Evolutionary conservation across 2,888 invertebrate species (phyloP), one percentile per base, ranked within the genome.

Genomic region (Ophion costatus): DNA sequence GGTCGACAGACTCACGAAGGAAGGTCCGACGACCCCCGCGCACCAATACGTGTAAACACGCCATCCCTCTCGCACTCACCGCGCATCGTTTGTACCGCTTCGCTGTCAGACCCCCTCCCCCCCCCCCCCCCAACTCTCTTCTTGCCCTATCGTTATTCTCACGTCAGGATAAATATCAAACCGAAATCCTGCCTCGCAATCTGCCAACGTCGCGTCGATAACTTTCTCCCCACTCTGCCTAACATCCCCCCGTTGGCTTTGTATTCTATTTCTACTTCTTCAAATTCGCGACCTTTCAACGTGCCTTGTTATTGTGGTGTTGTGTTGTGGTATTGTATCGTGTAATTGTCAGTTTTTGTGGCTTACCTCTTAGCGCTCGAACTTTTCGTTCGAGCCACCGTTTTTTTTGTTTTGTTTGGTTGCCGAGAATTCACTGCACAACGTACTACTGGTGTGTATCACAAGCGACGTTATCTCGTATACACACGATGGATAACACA

Each of bases 1-100:
- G 92, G 91, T 92, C 92, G 91, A 91, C 91, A 91, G 91, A 91
- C 91, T 90, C 90, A 88, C 90, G 63, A 90, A 91, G 91, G 91
- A 93, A 92, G 93, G 93, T 93, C 89, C 93, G 92, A 92, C 92
- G 93, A 93, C 93, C 93, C 92, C 92, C 89, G 88, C 88, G 77
- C 66, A 77, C 79, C 77, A 81, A 86, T 80, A 76, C 84, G 80
- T 76, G 67, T 82, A 70, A 75, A 71, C 71, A 7, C 73, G 56
- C 11, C 66, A 80, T 80, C 59, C 76, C 69, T 80, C 82, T 77
- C 76, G 29, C 76, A 73, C 75, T 17, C 74, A 14, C 77, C 64
- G 57, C 51, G 45, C 56, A 66, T 38, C 64, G 73, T 63, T 57
- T 45, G 20, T 20, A 66, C 24, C 45, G 14, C 63, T 75, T 56